Evolutionary conservation across 2,888 invertebrate genomes (phyloP).

Genomic region (Tridacna gigas): DNA sequence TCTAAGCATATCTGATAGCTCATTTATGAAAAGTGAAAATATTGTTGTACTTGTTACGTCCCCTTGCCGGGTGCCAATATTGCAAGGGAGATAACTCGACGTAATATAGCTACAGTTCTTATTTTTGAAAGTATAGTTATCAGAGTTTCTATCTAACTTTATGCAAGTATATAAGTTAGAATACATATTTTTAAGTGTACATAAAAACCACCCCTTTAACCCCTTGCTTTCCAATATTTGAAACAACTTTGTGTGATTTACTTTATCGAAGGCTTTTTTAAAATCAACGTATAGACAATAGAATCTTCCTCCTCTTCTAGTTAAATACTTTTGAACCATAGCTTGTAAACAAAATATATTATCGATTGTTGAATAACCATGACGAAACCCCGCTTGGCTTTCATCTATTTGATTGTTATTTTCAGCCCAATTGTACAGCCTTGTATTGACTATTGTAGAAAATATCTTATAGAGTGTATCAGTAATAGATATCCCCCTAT

Average conservation of each 20-base stretch:
- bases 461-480: slow-evolving; percentile 1
- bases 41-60: slow-evolving; percentile 14
- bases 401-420: slow-evolving; percentile 11
- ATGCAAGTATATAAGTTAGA: not conserved
- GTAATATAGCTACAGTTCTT: not conserved
- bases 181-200: not conserved
- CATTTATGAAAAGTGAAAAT: slow-evolving; percentile 12
- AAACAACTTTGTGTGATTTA: slow-evolving; percentile 9
- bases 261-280: slow-evolving; percentile 14
- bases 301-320: slow-evolving; percentile 8
- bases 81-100: not conserved
- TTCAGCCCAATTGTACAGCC: slow-evolving; percentile 3
- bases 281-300: slow-evolving; percentile 22
- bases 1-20: not conserved
- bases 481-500: not conserved
- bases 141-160: not conserved
- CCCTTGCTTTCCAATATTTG: not conserved
- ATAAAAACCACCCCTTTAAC: not conserved
- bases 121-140: not conserved
- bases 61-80: slow-evolving; percentile 27
- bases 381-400: slow-evolving; percentile 1
- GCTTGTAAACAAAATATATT: slow-evolving; percentile 24
- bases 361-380: slow-evolving; percentile 7
- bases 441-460: not conserved
- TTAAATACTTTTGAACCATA: slow-evolving; percentile 21